Base-by-base conservation (phyloP, 1,140 invertebrate genomes). In the Camponotus pennsylvanicus region DNA sequence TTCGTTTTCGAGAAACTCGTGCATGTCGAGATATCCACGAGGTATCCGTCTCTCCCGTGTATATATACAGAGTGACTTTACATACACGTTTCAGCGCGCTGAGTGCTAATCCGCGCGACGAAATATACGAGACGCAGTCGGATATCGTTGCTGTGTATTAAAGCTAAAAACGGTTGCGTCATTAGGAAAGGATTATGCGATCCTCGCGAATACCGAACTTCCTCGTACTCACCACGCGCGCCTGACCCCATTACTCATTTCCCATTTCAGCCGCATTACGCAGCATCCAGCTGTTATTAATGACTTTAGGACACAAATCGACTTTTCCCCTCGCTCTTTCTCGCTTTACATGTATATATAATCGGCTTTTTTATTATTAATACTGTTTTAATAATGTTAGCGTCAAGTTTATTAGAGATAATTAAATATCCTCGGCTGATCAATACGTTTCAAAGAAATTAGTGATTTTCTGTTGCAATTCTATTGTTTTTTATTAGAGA, bases 111-210 rank as follows among this genome's bases (percentile, higher is more conserved):
- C 87, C 49, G 57, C 37, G 45, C 40, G 55, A 55, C 67, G 84
- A 80, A 86, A 88, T 59, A 49, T 3, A 75, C 69, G 70, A 45
- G 13, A 71, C 32, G 59, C 52, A 45, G 13, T 42, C 42, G 45
- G 52, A 7, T 59, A 42, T 63, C 84, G 59, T 66, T 83, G 76
- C 75, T 80, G 32, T 84, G 83, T 90, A 89, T 90, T 92, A 90
- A 88, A 85, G 90, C 73, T 88, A 90, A 92, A 92, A 92, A 90
- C 86, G 71, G 86, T 78, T 55, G 86, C 79, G 89, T 92, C 91
- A 92, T 92, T 92, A 92, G 79, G 79, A 87, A 87, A 73, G 91
- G 92, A 92, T 92, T 92, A 92, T 88, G 86, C 82, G 67, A 82
- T 32, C 63, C n/a, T 67, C 76, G 84, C 83, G 40, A 89, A 90